Evolutionary conservation across 2,797 vertebrate species (phyloP), one percentile per base, ranked within the genome.

Genomic region (Pagetopsis macropterus): DNA sequence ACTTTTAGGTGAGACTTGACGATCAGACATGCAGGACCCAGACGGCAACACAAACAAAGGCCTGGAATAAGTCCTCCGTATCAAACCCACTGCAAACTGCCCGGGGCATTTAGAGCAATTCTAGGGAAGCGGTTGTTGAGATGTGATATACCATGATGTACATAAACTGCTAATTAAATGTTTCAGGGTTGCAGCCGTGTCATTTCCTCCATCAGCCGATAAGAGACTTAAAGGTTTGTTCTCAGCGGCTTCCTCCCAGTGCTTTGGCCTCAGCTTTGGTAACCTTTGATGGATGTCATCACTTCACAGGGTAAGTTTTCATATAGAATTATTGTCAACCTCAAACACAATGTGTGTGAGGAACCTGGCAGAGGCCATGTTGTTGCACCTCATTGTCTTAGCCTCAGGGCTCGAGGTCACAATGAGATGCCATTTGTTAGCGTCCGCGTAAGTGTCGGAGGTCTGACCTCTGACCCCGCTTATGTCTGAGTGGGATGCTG

Each of bases 121-220:
- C 82, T 77, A 56, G 80, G 56, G 72, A 79, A 85, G 81, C 70
- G 75, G 76, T 59, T 69, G 73, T 63, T 58, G 72, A 85, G 81
- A 92, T 83, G 76, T 67, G 84, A 90, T 83, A 78, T 61, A 83
- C 76, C 68, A 63, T 45, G 79, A 88, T 84, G 79, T 63, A 84
- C 82, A 79, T 84, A 89, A 85, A 91, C 82, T 81, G 78, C 76
- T 89, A 90, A 92, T 93, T 91, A 90, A 92, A 91, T 89, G 88
- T 88, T 89, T 88, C 88, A 86, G 85, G 81, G 82, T 87, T 84
- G 84, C 79, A 84, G 89, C 86, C 65, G 50, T 89, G 89, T 90
- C 84, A 91, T 92, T 89, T 91, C 60, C 79, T 87, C 84, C 84
- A 87, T 91, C 83, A 17, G 82, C 84, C 84, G 89, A 90, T 91